Percentiles rank a stretch among this genome's conserved stretches.
Conservation (phyloP, 2,888 invertebrate genomes). For the Gonocerus acuteangulatus region DNA sequence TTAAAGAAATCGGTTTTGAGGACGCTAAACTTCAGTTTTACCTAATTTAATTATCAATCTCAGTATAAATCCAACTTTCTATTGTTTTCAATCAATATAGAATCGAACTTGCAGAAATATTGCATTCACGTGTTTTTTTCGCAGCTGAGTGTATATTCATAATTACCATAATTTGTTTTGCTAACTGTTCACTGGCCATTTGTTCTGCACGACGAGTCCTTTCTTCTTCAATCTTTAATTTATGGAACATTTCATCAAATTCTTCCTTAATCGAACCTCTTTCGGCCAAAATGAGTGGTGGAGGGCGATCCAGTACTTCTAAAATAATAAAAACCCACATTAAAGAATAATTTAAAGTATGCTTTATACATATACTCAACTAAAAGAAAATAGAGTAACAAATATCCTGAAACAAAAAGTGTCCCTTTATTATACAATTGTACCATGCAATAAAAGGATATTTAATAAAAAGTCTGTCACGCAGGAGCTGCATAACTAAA, state of each 20-base stretch:
- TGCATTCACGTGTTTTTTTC: too few species aligned
- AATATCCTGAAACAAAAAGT: too few species aligned
- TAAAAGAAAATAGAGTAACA: neutral
- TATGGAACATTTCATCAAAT: slow-evolving; percentile 32
- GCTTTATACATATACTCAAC: neutral
- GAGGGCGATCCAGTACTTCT: slow-evolving; percentile 25
- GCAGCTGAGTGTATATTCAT: too few species aligned
- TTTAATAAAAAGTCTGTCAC: too few species aligned
- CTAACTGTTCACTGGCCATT: slow-evolving; percentile 29
- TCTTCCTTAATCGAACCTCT: slow-evolving; percentile 32
- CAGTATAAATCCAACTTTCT: neutral
- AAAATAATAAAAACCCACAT: neutral
- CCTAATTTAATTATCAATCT: neutral
- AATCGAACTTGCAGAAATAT: too few species aligned
- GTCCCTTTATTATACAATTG: too few species aligned
- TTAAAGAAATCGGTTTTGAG: too few species aligned
- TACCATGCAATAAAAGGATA: too few species aligned
- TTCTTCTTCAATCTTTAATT: slow-evolving; percentile 27
- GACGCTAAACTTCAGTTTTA: too few species aligned
- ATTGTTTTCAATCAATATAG: neutral
- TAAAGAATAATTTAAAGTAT: too few species aligned
- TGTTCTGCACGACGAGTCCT: slow-evolving; percentile 25
- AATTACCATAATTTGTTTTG: slow-evolving; percentile 33
- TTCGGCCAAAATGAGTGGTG: slow-evolving; percentile 20
- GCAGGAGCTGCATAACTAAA: too few species aligned